Conservation (phyloP, 2,888 invertebrate genomes). For the Xestoiulus laeticollis region DNA sequence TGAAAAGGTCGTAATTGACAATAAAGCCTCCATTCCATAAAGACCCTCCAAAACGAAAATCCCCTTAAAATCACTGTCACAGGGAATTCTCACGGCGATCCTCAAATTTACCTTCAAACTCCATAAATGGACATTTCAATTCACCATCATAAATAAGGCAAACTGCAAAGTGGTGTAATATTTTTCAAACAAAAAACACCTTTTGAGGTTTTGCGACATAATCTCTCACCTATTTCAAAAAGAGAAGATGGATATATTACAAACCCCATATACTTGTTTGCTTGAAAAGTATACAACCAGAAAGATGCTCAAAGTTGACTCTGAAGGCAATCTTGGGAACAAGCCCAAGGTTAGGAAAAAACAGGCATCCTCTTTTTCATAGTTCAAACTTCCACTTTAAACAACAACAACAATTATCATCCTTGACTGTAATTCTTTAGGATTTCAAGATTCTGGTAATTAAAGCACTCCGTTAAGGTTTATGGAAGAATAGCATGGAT, state of each 20-base stretch:
- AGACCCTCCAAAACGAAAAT: no score
- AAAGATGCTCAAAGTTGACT: background rate
- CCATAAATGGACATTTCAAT: background rate
- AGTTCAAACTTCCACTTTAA: background rate
- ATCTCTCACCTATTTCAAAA: background rate
- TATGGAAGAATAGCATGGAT: background rate
- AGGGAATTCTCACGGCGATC: no score
- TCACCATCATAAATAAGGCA: background rate
- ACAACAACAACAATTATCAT: conserved; percentile 16
- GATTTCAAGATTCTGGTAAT: background rate
- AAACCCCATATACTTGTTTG: background rate
- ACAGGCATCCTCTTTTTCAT: background rate
- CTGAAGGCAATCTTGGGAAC: background rate
- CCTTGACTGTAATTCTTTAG: conserved; percentile 34
- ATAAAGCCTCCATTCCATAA: no score
- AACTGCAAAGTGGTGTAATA: no score
- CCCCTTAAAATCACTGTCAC: no score
- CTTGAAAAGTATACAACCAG: background rate
- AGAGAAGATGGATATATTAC: background rate
- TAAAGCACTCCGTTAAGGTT: background rate
- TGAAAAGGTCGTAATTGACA: no score
- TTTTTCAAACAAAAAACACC: background rate
- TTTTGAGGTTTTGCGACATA: background rate
- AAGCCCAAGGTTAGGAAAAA: background rate
- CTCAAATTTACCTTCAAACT: no score